Percentiles rank a stretch among this genome's conserved stretches.
Evolutionary conservation across 2,797 vertebrate genomes (phyloP).

Genomic region (Peromyscus melanophrys): DNA sequence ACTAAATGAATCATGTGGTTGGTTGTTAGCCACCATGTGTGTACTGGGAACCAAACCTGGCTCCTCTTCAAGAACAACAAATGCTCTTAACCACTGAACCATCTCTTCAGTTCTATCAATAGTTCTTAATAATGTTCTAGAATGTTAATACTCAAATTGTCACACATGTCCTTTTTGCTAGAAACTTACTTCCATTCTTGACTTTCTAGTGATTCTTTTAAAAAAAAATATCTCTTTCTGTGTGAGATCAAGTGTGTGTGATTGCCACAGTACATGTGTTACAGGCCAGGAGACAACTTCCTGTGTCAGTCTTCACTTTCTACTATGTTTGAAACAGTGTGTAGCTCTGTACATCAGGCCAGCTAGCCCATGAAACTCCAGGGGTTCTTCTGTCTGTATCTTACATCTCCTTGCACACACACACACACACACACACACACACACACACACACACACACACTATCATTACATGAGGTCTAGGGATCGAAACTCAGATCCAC

Average conservation of each 20-base stretch:
- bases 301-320: no score
- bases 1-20: neutral
- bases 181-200: neutral
- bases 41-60: neutral
- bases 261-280: neutral
- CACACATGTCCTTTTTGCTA: neutral
- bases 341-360: neutral
- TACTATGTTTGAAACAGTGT: neutral
- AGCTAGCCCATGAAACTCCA: neutral
- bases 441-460: neutral
- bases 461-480: neutral
- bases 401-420: neutral
- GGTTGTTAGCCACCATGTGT: neutral
- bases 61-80: neutral
- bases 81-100: neutral
- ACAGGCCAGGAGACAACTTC: neutral
- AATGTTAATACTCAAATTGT: neutral
- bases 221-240: neutral
- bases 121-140: constrained; percentile 27
- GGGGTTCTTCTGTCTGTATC: neutral
- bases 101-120: neutral
- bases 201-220: neutral
- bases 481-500: neutral
- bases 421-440: neutral
- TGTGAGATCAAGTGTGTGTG: neutral